A percentile compares a stretch with the other conserved stretches of the same genome.
Conservation (phyloP, 2,113 vertebrate genomes). For the Xerus inauris region DNA sequence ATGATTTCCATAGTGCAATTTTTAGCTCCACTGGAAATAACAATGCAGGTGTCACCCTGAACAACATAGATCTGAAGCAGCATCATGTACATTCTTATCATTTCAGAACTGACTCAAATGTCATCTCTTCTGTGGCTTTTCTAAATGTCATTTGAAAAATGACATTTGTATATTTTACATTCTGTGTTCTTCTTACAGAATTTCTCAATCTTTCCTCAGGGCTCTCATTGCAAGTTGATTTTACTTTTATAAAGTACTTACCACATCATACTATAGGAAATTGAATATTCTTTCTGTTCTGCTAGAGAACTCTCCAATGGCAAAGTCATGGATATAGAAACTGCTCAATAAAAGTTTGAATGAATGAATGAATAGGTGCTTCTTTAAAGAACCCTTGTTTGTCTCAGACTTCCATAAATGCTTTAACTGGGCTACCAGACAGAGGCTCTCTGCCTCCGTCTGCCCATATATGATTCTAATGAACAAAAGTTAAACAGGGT, state of each 20-base stretch:
- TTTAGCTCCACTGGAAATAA: background rate
- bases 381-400: background rate
- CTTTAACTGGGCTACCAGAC: background rate
- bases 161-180: conserved; percentile 44
- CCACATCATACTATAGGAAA: background rate
- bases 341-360: background rate
- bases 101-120: conserved; percentile 22
- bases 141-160: conserved; percentile 60
- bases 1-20: background rate
- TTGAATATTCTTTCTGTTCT: background rate
- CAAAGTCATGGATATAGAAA: background rate
- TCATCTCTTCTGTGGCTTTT: conserved; percentile 40
- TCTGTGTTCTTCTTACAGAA: background rate
- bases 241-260: background rate
- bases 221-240: background rate
- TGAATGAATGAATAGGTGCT: background rate
- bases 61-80: background rate
- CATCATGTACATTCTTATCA: background rate
- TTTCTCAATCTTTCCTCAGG: background rate
- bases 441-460: background rate
- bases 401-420: background rate
- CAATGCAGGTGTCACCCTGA: background rate
- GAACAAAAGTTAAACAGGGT: background rate
- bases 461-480: background rate
- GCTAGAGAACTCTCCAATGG: background rate